Evolutionary conservation across 2,797 vertebrate genomes (phyloP).

Genomic region (Sebastes taczanowskii): DNA sequence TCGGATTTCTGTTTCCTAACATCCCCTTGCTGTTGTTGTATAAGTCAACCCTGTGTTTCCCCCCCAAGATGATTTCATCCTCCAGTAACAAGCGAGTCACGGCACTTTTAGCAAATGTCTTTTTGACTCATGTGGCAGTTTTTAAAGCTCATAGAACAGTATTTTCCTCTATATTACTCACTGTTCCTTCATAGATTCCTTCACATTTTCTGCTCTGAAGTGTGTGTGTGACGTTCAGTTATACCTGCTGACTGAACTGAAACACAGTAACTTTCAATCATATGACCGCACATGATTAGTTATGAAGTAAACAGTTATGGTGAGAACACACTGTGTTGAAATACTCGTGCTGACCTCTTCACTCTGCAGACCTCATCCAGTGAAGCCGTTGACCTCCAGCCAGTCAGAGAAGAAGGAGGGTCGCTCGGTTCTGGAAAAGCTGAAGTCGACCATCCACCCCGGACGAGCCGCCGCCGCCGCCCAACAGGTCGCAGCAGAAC

Average conservation of each 20-base stretch:
- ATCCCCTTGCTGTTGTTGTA: neutral
- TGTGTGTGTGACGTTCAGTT: neutral
- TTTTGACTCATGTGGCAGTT: neutral
- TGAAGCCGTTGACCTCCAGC: slow-evolving; percentile 89
- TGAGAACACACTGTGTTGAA: slow-evolving; percentile 7
- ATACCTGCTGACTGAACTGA: neutral
- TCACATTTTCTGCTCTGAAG: neutral
- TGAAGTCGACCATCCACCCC: slow-evolving; percentile 85
- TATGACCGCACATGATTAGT: neutral
- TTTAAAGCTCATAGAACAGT: neutral
- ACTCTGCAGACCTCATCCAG: slow-evolving; percentile 88
- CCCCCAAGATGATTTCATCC: neutral
- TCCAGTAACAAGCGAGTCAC: neutral
- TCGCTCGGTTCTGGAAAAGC: slow-evolving; percentile 88
- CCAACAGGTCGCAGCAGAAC: slow-evolving; percentile 73
- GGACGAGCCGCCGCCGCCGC: slow-evolving; percentile 54
- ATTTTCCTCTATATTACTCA: neutral
- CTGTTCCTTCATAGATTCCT: neutral
- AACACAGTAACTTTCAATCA: neutral
- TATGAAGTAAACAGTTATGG: neutral
- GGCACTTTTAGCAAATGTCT: neutral
- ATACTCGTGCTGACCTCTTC: slow-evolving; percentile 36
- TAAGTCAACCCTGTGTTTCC: neutral
- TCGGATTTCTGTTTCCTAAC: neutral
- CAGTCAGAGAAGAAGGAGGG: slow-evolving; percentile 86